These are phyloP conservation scores for Steinernema carpocapsae DNA, from an alignment of 2,888 invertebrate species.

Conservation along the genomic window DNA sequence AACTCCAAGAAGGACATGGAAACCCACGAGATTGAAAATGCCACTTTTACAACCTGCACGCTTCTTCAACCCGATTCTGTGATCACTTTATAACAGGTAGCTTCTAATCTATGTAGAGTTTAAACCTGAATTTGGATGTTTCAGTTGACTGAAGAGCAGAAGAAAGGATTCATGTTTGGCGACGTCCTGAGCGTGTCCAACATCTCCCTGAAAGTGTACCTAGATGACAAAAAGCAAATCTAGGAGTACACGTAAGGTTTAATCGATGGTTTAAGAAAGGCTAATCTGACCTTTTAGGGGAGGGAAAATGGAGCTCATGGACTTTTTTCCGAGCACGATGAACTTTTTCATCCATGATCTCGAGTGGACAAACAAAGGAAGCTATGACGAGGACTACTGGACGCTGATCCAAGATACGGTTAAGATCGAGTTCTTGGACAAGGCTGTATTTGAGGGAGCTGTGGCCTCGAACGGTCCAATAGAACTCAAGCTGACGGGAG, in stretches of 20 bases:
- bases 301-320: not conserved
- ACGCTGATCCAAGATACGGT: not conserved
- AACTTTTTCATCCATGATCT: not conserved
- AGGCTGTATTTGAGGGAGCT: not conserved
- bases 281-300: not conserved
- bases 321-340: not conserved
- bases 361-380: not conserved
- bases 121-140: no score
- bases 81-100: not conserved
- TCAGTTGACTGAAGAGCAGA: not conserved
- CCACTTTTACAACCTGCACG: slow-evolving; percentile 35
- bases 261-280: not conserved
- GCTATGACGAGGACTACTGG: not conserved
- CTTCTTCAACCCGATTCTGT: slow-evolving; percentile 21
- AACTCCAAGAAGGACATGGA: slow-evolving; percentile 9
- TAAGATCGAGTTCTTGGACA: not conserved
- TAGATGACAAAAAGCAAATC: not conserved
- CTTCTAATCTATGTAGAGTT: no score
- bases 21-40: slow-evolving; percentile 14
- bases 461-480: not conserved
- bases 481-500: not conserved
- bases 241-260: not conserved
- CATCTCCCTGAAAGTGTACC: not conserved
- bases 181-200: not conserved
- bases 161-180: not conserved